Conservation (phyloP, 2,113 vertebrate species). For the Gopherus flavomarginatus region DNA sequence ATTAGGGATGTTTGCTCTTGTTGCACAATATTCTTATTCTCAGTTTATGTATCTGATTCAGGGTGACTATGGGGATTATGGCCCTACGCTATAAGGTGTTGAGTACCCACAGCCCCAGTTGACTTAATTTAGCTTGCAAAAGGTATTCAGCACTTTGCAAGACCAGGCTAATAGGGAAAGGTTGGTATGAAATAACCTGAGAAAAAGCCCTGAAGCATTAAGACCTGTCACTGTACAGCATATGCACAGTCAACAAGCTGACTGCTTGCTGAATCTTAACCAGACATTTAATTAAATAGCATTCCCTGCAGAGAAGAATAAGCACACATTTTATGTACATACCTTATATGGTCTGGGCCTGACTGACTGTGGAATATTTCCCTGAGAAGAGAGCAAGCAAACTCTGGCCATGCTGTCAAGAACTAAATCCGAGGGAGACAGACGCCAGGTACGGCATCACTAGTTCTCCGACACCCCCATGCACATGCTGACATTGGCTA, state of each 20-base stretch:
- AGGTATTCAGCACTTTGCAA: neutral
- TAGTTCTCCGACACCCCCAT: neutral
- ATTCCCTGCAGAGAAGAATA: neutral
- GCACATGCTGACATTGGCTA: neutral
- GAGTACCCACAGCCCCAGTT: neutral
- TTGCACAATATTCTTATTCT: neutral
- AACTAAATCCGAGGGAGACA: constrained; percentile 37
- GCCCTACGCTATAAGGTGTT: neutral
- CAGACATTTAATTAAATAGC: neutral
- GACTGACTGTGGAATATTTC: neutral
- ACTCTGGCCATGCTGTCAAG: constrained; percentile 13
- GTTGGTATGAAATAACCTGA: neutral
- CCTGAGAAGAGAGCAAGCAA: neutral
- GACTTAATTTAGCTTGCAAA: neutral
- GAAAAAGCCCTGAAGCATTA: neutral
- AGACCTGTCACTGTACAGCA: neutral
- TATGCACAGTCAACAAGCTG: neutral
- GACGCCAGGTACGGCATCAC: constrained; percentile 5
- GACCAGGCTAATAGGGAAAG: neutral
- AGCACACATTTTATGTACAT: neutral
- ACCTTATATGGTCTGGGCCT: neutral
- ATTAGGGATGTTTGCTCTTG: neutral
- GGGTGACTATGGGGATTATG: neutral
- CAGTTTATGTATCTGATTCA: neutral
- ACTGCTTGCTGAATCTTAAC: constrained; percentile 15